Evolutionary conservation across 2,888 invertebrate genomes (phyloP).

Genomic region (Hirtodrosophila histrioides): DNA sequence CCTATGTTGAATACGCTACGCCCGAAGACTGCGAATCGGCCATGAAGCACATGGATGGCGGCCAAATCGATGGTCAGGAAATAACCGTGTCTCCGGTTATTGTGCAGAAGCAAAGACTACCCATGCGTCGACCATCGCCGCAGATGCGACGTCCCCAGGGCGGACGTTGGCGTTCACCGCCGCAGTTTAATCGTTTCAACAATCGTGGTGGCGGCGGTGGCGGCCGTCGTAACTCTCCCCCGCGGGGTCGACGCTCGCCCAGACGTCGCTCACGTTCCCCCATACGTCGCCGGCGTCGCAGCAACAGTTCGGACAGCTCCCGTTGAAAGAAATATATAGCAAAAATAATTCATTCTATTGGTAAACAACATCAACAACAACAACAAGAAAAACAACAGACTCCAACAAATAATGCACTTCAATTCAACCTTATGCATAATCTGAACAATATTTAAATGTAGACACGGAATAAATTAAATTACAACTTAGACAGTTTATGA

Average conservation of each 20-base stretch:
- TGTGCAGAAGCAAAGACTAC: slow-evolving; percentile 87
- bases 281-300: slow-evolving; percentile 83
- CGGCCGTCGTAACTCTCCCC: slow-evolving; percentile 79
- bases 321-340: slow-evolving; percentile 53
- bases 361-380: slow-evolving; percentile 2
- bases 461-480: slow-evolving; percentile 45
- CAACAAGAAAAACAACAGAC: slow-evolving; percentile 1
- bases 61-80: slow-evolving; percentile 98
- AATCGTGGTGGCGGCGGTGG: slow-evolving; percentile 81
- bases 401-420: slow-evolving; percentile 30
- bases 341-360: slow-evolving; percentile 20
- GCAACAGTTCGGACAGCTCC: slow-evolving; percentile 84
- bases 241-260: slow-evolving; percentile 80
- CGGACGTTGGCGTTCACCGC: slow-evolving; percentile 84
- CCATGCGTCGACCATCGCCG: slow-evolving; percentile 82
- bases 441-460: slow-evolving; percentile 36
- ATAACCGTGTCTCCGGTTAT: slow-evolving; percentile 97
- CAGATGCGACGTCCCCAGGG: slow-evolving; percentile 82
- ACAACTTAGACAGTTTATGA: slow-evolving; percentile 1
- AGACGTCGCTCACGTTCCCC: slow-evolving; percentile 84
- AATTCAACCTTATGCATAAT: slow-evolving; percentile 38
- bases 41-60: slow-evolving; percentile 99
- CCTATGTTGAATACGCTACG: slow-evolving; percentile 97
- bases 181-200: slow-evolving; percentile 82
- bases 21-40: slow-evolving; percentile 99